Base-by-base conservation (phyloP, 2,113 vertebrate species). In the Axis porcinus region DNA sequence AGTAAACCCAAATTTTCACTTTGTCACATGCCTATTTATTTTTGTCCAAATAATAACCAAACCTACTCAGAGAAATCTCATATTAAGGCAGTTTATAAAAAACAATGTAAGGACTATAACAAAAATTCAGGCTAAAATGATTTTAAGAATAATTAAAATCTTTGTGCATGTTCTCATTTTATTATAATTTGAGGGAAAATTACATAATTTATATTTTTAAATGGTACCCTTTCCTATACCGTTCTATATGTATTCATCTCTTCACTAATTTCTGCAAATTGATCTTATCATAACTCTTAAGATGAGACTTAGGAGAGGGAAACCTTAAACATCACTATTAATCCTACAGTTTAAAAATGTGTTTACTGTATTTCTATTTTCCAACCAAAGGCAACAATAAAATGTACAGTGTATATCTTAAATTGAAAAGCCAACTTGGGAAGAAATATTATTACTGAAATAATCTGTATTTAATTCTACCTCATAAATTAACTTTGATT, bases 341-440 rank as follows among this genome's bases (percentile, higher is more conserved):
- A 15, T 67, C 19, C 81, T 50, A 82, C 7, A 40, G 25, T 95
- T 92, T 78, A 62, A 93, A 97, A 91, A 67, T 54, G 2, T n/a
- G n/a, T 55, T 88, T 91, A 64, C 92, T 87, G 57, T 55, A 45
- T 94, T 94, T 97, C 78, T 54, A 45, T 93, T 94, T 97, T 82
- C 57, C 11, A 60, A 7, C 11, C 76, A 47, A 95, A 91, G 3
- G 0, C 3, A 89, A 86, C 50, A 55, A 78, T 95, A 97, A 78
- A 43, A 19, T 89, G 78, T 40, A 60, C 3, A 91, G 40, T 67
- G 5, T 93, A 84, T 0, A 84, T 0, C 16, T 82, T 78, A 85
- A 85, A 60, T 4, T 21, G 33, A 93, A 95, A 7, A 54, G 9
- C 94, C 36, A 95, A 25, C 54, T 79, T 43, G 3, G 81, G 4